Evolutionary conservation across 1,140 invertebrate genomes (phyloP), one percentile per base, ranked within the genome.

Genomic region (Nylanderia fulva): DNA sequence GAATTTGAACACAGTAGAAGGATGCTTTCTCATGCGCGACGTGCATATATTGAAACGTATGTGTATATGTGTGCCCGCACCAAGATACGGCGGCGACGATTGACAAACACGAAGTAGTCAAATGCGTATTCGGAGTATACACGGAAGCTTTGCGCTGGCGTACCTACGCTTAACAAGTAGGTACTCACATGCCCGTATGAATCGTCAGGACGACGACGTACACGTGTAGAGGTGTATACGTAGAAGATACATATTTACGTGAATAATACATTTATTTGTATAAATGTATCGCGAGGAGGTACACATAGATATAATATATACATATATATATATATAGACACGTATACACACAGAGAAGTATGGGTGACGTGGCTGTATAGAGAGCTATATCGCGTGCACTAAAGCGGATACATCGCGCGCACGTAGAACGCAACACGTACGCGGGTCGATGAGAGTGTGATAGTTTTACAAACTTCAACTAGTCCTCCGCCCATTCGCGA

Each of bases 391-490:
- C 52, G 75, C 58, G 42, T 61, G 60, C 33, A 33, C 72, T 63
- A 76, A 54, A 27, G 39, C 33, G 39, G 68, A 64, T 9, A 54
- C 48, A 48, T n/a, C 27, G 48, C 85, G 68, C 54, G 45, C 71
- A 63, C 68, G 56, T 84, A 75, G 11, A 29, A 18, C 63, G 27
- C 52, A 33, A 77, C 60, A 66, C 75, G 75, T 66, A 75, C 33
- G 24, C 36, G 56, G 15, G 24, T 18, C 66, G 71, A 75, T 52
- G 71, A 75, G 80, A 83, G 69, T 75, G 80, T 61, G 80, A 84
- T 75, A 63, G 69, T 84, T 84, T 84, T 84, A 84, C 80, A 84
- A 84, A 84, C 80, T 75, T 54, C 54, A 75, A 27, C 68, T 58
- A 58, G 54, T 83, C 71, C 82, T 64, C 60, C 45, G 42, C 24